Evolutionary conservation across 2,888 invertebrate genomes (phyloP), one percentile per base, ranked within the genome.

Genomic region (Gibbula magus): DNA sequence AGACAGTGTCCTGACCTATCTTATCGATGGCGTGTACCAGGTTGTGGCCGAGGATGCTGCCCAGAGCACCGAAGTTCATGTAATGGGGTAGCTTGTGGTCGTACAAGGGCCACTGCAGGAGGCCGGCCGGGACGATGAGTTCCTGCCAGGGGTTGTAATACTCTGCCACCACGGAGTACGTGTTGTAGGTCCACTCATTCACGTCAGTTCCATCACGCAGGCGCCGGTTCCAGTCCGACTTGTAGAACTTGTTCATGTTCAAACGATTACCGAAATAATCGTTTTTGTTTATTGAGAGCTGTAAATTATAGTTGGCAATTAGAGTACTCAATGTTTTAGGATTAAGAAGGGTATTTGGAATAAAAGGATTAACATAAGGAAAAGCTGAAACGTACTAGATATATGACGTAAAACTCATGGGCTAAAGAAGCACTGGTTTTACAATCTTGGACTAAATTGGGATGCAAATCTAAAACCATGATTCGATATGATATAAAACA

Each of bases 261-360:
- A 93, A 91, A 4, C 94, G 90, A 87, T 94, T 94, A 79, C 92
- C 92, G 86, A 95, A 94, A 83, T 94, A 94, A 87, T 94, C 94
- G 25, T 93, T 90, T 84, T 93, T 93, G 83, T 94, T 92, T 45
- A 94, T 93, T 45, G 89, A 92, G 54, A 95, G 87, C 94, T 95
- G 88, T 18, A 22, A 52, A 52, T 16, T 53, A 53, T 61, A 74
- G 20, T 1, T 25, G 67, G 61, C 20, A 54, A 13, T 20, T 39
- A 22, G 45, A 10, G 45, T 10, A 45, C 5, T 10, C 45, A 10
- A 45, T 45, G 45, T 13, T 4, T 56, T n/a, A 7, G 1, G 4
- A 8, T 35, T 35, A 35, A 35, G 35, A 35, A 35, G 35, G 45
- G 4, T 45, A 35, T 35, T 3, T 35, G 35, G 4, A 35, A 8